These are phyloP conservation scores for Cisticola juncidis DNA, from an alignment of 2,113 vertebrate genomes.

Conservation along the genomic window DNA sequence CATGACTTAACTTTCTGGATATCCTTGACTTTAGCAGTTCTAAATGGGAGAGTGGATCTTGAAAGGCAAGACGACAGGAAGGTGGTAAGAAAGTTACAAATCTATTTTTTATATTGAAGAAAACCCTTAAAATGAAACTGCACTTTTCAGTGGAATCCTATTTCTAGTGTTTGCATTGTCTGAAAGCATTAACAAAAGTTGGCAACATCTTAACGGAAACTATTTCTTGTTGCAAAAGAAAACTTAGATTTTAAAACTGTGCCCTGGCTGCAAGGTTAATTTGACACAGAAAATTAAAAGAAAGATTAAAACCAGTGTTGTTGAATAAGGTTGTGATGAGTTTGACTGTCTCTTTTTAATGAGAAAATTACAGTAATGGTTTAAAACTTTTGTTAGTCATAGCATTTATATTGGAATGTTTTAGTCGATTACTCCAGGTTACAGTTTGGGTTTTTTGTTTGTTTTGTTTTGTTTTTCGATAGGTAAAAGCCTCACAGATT, in stretches of 20 bases:
- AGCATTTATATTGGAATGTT: neutral
- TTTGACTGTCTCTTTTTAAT: neutral
- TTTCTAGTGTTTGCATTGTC: neutral
- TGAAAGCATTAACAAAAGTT: neutral
- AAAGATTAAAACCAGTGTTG: neutral
- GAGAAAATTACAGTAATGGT: neutral
- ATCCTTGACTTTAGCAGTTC: neutral
- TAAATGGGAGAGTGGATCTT: neutral
- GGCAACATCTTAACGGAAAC: neutral
- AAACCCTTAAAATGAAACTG: neutral
- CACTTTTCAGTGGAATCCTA: neutral
- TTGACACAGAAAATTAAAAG: neutral
- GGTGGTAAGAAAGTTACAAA: neutral
- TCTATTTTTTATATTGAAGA: neutral
- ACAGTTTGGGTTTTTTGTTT: neutral
- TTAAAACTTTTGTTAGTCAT: neutral
- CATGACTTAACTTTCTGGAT: neutral
- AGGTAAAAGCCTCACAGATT: neutral
- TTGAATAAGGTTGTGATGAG: neutral
- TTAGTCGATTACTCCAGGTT: neutral
- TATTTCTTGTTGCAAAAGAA: neutral
- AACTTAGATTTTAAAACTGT: neutral
- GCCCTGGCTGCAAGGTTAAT: neutral
- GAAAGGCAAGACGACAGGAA: neutral
- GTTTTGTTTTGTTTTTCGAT: neutral